A percentile compares a stretch with the other conserved stretches of the same genome.
Evolutionary conservation across 2,888 invertebrate species (phyloP).

Genomic region (Philereme transversata): DNA sequence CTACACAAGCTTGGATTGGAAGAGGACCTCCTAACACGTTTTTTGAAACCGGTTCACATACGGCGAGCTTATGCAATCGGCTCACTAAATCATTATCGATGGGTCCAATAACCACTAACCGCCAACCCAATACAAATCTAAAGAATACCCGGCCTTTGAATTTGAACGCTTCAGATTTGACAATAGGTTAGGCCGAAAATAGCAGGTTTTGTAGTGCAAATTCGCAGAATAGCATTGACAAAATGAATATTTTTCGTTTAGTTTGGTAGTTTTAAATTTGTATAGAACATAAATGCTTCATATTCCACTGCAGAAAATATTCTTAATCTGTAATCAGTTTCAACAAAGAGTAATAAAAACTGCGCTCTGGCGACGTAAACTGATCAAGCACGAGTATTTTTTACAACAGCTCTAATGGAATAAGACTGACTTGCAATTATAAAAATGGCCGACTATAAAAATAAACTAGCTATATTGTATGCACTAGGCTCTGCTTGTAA

Average conservation of each 20-base stretch:
- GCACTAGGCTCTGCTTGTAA: background rate
- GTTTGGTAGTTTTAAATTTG: no score
- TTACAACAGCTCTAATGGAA: background rate
- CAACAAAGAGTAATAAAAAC: background rate
- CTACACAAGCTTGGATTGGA: conserved; percentile 41
- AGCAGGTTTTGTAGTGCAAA: conserved; percentile 19
- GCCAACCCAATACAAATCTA: conserved; percentile 5
- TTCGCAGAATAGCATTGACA: background rate
- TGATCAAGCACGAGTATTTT: conserved; percentile 3
- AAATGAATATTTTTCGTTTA: no score
- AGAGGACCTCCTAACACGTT: conserved; percentile 80
- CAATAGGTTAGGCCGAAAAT: conserved; percentile 17
- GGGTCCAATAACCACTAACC: conserved; percentile 27
- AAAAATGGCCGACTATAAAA: no score
- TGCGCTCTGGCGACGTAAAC: background rate
- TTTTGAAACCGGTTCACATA: conserved; percentile 78
- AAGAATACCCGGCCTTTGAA: conserved; percentile 9
- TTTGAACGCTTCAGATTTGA: conserved; percentile 7
- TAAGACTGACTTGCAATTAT: no score
- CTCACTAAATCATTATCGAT: conserved; percentile 57
- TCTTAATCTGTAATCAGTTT: background rate
- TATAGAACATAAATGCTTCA: no score
- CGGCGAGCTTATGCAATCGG: conserved; percentile 75
- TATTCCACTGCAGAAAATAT: background rate
- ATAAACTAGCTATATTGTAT: background rate